Evolutionary conservation across 2,797 vertebrate species (phyloP), one percentile per base, ranked within the genome.

Genomic region (Champsocephalus gunnari): DNA sequence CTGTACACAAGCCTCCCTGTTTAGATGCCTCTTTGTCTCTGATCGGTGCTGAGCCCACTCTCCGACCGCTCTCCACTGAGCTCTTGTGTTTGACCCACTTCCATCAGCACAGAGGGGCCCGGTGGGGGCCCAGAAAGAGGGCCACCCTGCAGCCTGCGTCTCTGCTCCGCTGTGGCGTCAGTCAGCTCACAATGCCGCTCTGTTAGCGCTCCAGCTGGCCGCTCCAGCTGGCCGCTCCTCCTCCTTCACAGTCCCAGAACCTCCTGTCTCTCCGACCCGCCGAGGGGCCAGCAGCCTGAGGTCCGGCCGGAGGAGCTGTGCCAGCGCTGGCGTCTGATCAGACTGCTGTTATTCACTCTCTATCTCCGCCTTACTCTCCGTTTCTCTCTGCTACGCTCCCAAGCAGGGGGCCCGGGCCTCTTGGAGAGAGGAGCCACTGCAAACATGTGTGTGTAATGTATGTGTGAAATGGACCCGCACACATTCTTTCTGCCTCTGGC

Each of bases 1-100:
- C 56, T 68, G 68, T 81, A 59, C 72, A 83, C 73, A 70, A 60
- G 54, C 62, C 9, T 45, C 59, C 16, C 66, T 82, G 77, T 87
- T 82, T 74, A 19, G 66, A 69, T 78, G 71, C 60, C 50, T 84
- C 80, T 85, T 90, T 88, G 75, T 86, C 56, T 80, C 34, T 7
- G 21, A 70, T 77, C 71, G 66, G 38, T 57, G 71, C 71, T 66
- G 66, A 84, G 74, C 47, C 6, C 49, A 77, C 70, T 62, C 75
- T 64, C 61, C 28, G 11, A 58, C 85, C 45, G 64, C 63, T 71
- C 79, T 80, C 59, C 56, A 56, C 64, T 77, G 75, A 75, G 66
- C 73, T 79, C 83, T 79, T 84, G 82, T 88, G 84, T 79, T 80
- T 91, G 92, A 93, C 93, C 92, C 91, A 94, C 81, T 93, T 94